These are phyloP conservation scores for Brachionus manjavacas DNA, from an alignment of 1,140 invertebrate genomes.

Conservation along the genomic window DNA sequence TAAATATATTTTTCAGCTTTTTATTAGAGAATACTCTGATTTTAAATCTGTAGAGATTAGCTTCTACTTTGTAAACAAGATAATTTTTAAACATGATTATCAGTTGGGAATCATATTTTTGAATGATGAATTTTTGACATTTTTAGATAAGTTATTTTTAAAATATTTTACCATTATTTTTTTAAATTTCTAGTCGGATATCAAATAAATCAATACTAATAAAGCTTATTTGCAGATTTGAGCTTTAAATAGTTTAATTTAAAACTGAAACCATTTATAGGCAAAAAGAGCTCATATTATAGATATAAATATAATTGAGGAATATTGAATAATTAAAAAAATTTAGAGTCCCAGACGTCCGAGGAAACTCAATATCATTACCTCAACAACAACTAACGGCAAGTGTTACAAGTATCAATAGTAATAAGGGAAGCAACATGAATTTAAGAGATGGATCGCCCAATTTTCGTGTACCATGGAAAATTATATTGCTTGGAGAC, in stretches of 20 bases:
- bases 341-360: not conserved
- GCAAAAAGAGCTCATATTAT: no score
- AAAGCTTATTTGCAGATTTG: not conserved
- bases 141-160: not conserved
- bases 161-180: not conserved
- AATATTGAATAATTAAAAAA: not conserved
- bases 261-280: no score
- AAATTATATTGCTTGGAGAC: constrained; percentile 50
- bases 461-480: constrained; percentile 42
- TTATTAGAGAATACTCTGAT: not conserved
- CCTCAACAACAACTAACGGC: not conserved
- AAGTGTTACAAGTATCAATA: not conserved
- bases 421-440: constrained; percentile 19
- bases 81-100: not conserved
- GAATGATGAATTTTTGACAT: not conserved
- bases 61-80: not conserved
- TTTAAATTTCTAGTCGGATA: not conserved
- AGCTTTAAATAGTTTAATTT: not conserved
- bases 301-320: no score
- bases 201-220: not conserved
- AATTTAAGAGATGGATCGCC: constrained; percentile 28
- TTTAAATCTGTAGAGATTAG: not conserved
- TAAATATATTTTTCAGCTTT: not conserved
- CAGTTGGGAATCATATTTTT: not conserved
- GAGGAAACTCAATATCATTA: not conserved